Evolutionary conservation across 2,113 vertebrate species (phyloP).

Genomic region (Harpagus bidentatus): DNA sequence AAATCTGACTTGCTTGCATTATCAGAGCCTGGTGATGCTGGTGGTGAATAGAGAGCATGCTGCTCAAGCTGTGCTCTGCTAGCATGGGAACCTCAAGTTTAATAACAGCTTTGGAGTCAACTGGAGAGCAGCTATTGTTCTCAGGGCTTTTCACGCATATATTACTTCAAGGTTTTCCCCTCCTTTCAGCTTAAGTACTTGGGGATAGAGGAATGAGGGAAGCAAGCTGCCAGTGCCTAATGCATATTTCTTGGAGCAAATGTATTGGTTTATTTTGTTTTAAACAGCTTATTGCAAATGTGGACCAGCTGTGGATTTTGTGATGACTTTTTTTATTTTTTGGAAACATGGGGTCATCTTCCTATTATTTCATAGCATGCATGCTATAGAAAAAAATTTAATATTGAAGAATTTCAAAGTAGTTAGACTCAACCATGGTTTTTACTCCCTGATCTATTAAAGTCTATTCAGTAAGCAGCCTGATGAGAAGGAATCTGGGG

Average conservation of each 20-base stretch:
- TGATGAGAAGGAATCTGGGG: background rate
- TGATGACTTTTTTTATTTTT: background rate
- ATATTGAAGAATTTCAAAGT: background rate
- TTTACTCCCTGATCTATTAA: background rate
- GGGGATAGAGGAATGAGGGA: background rate
- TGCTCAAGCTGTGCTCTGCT: background rate
- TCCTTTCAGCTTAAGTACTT: background rate
- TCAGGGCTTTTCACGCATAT: background rate
- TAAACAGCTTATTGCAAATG: constrained; percentile 21
- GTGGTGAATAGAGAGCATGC: background rate
- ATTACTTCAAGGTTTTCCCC: background rate
- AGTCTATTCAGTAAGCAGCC: background rate
- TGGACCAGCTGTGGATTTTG: constrained; percentile 40
- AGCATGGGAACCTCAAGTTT: background rate
- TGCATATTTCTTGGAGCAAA: background rate
- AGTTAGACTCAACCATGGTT: background rate
- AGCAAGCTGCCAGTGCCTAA: constrained; percentile 27
- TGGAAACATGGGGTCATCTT: background rate
- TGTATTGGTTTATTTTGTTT: constrained; percentile 15
- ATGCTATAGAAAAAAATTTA: background rate
- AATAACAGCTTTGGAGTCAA: constrained; percentile 20
- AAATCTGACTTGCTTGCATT: background rate
- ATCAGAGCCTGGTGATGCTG: background rate
- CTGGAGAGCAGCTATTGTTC: constrained; percentile 32
- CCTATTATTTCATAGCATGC: background rate